Conservation (phyloP, 2,888 invertebrate genomes). For the Hipparchia semele region DNA sequence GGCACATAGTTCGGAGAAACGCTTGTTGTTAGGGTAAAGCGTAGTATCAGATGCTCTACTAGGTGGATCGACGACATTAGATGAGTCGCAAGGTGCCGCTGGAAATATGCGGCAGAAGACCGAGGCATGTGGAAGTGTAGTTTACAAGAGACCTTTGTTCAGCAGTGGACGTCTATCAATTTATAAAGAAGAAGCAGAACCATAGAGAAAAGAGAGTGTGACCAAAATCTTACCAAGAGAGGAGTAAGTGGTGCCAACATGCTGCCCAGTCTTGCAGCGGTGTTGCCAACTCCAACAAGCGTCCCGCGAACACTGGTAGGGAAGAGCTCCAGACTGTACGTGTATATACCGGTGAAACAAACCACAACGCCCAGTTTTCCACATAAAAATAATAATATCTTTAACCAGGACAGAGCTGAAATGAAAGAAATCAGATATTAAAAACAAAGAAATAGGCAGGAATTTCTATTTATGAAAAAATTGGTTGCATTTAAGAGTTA, state of each 20-base stretch:
- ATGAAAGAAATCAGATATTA: slow-evolving; percentile 35
- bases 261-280: slow-evolving; percentile 65
- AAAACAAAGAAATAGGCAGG: slow-evolving; percentile 41
- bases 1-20: no score
- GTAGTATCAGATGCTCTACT: no score
- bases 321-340: slow-evolving; percentile 67
- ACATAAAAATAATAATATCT: slow-evolving; percentile 58
- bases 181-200: no score
- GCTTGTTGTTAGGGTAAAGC: no score
- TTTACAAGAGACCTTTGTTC: no score
- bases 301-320: slow-evolving; percentile 71
- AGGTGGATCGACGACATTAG: no score
- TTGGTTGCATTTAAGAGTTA: no score
- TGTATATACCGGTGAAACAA: slow-evolving; percentile 68
- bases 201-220: not conserved
- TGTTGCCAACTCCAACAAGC: slow-evolving; percentile 63
- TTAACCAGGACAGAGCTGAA: slow-evolving; percentile 65
- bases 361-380: slow-evolving; percentile 65
- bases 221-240: slow-evolving; percentile 55
- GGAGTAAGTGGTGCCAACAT: slow-evolving; percentile 70
- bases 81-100: no score
- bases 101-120: no score
- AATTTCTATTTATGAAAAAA: no score
- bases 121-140: no score
- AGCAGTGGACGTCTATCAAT: no score